Conservation (phyloP, 1,140 invertebrate genomes). For the Platorchestia sp. region DNA sequence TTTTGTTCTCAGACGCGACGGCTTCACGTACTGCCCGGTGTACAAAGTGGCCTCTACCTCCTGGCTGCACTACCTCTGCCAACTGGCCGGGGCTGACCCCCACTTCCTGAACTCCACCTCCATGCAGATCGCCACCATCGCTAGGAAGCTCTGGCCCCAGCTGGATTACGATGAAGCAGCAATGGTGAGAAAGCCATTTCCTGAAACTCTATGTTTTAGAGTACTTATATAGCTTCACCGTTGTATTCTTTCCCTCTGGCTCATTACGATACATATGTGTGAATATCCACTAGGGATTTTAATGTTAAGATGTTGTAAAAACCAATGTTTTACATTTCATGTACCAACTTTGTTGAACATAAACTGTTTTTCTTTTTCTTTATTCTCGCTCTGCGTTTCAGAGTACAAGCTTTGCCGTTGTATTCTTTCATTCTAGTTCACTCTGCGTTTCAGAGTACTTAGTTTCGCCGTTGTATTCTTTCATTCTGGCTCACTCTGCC, state of each 20-base stretch:
- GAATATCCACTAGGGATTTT: neutral
- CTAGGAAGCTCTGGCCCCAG: conserved; percentile 72
- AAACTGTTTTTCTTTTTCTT: too few relatives aligned
- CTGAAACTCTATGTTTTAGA: neutral
- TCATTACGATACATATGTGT: neutral
- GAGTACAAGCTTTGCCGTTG: too few relatives aligned
- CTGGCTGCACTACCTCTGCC: conserved; percentile 75
- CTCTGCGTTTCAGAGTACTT: too few relatives aligned
- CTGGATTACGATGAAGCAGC: conserved; percentile 72
- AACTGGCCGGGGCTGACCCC: conserved; percentile 73
- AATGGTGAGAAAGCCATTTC: conserved; percentile 68
- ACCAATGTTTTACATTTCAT: too few relatives aligned
- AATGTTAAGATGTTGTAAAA: too few relatives aligned
- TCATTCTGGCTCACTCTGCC: too few relatives aligned
- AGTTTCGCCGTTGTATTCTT: too few relatives aligned
- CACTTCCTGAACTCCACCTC: conserved; percentile 70
- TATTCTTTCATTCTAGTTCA: too few relatives aligned
- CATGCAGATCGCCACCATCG: conserved; percentile 71
- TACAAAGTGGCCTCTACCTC: conserved; percentile 75
- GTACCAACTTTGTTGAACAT: too few relatives aligned
- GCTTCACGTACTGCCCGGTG: conserved; percentile 75
- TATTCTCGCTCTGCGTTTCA: too few relatives aligned
- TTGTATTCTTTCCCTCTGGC: conserved; percentile 19
- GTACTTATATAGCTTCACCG: neutral
- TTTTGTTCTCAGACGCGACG: conserved; percentile 69